Base-by-base conservation (phyloP, 2,888 invertebrate genomes). In the Merodon equestris region DNA sequence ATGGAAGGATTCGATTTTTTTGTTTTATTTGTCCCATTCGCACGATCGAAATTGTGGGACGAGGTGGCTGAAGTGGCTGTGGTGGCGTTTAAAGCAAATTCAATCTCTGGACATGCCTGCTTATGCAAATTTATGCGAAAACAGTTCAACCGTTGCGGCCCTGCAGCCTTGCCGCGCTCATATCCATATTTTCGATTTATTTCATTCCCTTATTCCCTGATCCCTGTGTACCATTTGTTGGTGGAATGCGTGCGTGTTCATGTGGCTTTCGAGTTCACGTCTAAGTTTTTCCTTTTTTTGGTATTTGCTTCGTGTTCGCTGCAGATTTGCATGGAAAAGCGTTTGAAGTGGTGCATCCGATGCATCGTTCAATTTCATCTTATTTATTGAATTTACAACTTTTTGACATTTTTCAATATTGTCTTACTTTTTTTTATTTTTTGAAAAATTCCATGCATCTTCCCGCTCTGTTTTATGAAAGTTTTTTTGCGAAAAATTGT, bases 371-470 rank as follows among this genome's bases (percentile, higher is more conserved):
- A 71, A 71, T 61, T 71, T 70, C 53, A 60, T 71, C 56, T 63
- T 71, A 71, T 71, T 71, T 71, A 71, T 71, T 63, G 71, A 71
- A 71, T 71, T 71, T 71, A 71, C 61, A 71, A 71, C 71, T 71
- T 71, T 71, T 60, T 71, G 71, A 71, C 61, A 63, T 63, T 71
- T 63, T 71, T 56, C 47, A 70, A 61, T 70, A 40, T 53, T 54
- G 17, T 40, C 14, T 44, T 12, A 12, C 38, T 5, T 18, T 5
- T 36, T 42, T 51, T 15, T 34, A n/a, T n/a, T n/a, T n/a, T n/a
- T n/a, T n/a, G n/a, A n/a, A n/a, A n/a, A n/a, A n/a, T n/a, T n/a
- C n/a, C n/a, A n/a, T n/a, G n/a, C n/a, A n/a, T n/a, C n/a, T n/a
- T n/a, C n/a, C n/a, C n/a, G n/a, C 4, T 10, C 9, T 5, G 3